A percentile compares a stretch with the other conserved stretches of the same genome.
These are phyloP conservation scores for Gadopsis bispinosus DNA, from an alignment of 2,797 vertebrate genomes.

Conservation along the genomic window DNA sequence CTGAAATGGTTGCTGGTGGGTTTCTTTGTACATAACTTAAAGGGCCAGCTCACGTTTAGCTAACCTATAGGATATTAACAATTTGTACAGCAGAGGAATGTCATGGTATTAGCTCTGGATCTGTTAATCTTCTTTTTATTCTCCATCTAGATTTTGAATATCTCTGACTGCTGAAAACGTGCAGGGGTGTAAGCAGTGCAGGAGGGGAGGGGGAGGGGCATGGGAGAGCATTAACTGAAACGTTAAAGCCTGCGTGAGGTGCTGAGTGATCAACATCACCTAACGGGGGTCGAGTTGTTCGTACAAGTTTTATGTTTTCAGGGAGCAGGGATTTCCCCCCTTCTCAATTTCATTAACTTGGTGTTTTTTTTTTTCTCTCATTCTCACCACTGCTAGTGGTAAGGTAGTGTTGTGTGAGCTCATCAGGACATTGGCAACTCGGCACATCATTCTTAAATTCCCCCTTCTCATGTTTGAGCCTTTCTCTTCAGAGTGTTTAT, in stretches of 20 bases:
- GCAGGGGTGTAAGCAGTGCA: conserved; percentile 30
- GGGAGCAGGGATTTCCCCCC: not conserved
- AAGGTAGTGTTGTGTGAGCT: conserved; percentile 45
- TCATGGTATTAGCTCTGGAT: conserved; percentile 91
- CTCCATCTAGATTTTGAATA: conserved; percentile 87
- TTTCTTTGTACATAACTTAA: conserved; percentile 92
- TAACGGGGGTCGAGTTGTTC: conserved; percentile 67
- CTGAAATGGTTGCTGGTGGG: conserved; percentile 88
- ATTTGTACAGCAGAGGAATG: conserved; percentile 96
- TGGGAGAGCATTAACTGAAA: conserved; percentile 83
- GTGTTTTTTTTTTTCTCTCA: not conserved
- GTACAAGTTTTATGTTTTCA: too few species aligned
- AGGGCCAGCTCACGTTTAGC: conserved; percentile 88
- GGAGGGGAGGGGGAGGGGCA: conserved; percentile 22
- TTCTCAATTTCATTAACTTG: conserved; percentile 38
- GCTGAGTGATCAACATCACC: conserved; percentile 69
- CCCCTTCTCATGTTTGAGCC: conserved; percentile 45
- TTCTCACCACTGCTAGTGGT: conserved; percentile 39
- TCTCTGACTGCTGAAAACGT: conserved; percentile 76
- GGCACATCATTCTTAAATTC: conserved; percentile 31
- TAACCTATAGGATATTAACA: conserved; percentile 91
- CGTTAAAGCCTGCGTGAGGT: conserved; percentile 78
- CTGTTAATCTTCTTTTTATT: conserved; percentile 83
- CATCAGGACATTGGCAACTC: conserved; percentile 31
- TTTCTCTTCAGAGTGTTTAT: conserved; percentile 59